Base-by-base conservation (phyloP, 2,113 vertebrate species). In the Triplophysa tibetana region DNA sequence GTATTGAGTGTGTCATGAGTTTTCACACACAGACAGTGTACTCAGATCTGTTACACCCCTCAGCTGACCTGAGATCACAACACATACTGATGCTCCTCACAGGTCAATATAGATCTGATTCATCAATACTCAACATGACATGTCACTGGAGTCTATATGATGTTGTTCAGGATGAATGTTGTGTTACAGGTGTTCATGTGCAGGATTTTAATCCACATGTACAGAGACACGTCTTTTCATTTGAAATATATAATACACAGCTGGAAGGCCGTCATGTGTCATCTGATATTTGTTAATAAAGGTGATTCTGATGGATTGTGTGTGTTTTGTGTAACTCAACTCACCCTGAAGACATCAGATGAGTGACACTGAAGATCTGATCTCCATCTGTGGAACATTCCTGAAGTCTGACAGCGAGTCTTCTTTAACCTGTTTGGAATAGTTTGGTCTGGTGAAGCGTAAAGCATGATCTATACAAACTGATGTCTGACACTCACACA, bases 381-480 rank as follows among this genome's bases (percentile, higher is more conserved):
- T 67, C 38, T 70, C 70, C 80, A 82, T 82, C 67, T 89, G 85
- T 65, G 45, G 23, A 64, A 78, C 78, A 67, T 75, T 76, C 82
- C 80, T 65, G 38, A 54, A 43, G 64, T 79, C 62, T 73, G 56
- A 19, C 61, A 6, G 38, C 19, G 41, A 66, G 52, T 41, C 21
- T n/a, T 70, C 50, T 72, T 24, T 21, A 41, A 45, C 14, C 8
- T 8, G 26, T 75, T 74, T 60, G 77, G 48, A 26, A 85, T 78
- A 65, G 82, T 87, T 88, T 83, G 82, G 86, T 89, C 84, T 86
- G 77, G 70, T 82, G 79, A 84, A 85, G 85, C 83, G 73, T 87
- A 79, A 87, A 63, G 77, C 79, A 87, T 75, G 33, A 13, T 33
- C 83, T 68, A 81, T 81, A 83, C 78, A 38, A 80, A 67, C 29